Evolutionary conservation across 2,888 invertebrate genomes (phyloP), one percentile per base, ranked within the genome.

Genomic region (Dorcus hopei): DNA sequence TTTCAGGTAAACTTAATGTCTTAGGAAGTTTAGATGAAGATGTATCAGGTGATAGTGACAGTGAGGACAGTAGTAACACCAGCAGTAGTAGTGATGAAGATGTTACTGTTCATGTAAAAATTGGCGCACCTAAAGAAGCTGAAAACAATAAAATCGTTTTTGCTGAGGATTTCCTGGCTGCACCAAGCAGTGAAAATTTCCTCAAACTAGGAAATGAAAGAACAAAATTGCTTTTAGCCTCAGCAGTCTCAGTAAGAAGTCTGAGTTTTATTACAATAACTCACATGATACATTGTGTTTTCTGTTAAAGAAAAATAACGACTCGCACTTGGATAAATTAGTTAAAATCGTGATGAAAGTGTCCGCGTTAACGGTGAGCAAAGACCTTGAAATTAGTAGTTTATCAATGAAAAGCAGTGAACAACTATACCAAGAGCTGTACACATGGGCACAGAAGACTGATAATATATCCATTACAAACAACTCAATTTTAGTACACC

Each of bases 1-100:
- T 60, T 66, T 54, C 60, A 74, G 75, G 76, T 45, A 74, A 74
- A 67, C 73, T 82, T 3, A 81, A 84, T 0, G 81, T 83, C 6
- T 78, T 88, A 49, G 81, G 84, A 2, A 81, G 83, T 52, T 81
- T 90, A 49, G 85, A 85, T 0, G 89, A 88, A 8, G 84, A 85
- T 66, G 80, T 80, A 50, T 79, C 80, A 8, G 82, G 81, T 43
- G 82, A 79, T 1, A 59, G 71, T 1, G 74, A 74, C 0, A 72
- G 70, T 7, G 69, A 72, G 16, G 73, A 72, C 0, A 70, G 70
- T 1, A 70, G 71, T 2, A 70, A 69, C 0, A 73, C 77, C 9
- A 68, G 74, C 1, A 73, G 76, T 0, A 68, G 69, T 1, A 68
- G 71, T 4, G 68, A 72, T 51, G 65, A 52, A 40, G 67, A 69